phyloP scores from a whole-genome alignment of 2,113 vertebrate genomes.

The Pseudonaja textilis region DNA sequence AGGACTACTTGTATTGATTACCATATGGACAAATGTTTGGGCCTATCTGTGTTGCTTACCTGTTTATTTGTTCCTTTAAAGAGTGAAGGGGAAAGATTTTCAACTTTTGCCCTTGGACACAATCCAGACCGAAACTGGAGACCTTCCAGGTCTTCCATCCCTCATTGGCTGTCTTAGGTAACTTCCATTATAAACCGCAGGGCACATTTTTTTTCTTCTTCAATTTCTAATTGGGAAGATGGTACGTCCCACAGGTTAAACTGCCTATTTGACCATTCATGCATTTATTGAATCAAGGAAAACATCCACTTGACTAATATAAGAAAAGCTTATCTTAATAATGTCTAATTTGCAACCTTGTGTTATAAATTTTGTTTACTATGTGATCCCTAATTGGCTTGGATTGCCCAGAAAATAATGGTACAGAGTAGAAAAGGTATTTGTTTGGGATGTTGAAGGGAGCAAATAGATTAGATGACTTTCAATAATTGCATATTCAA shows the following conservation, averaged over 20 bases:
- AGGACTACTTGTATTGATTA: background rate
- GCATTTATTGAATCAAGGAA: background rate
- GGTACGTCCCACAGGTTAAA: background rate
- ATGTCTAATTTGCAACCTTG: background rate
- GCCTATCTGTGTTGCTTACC: background rate
- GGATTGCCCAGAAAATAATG: background rate
- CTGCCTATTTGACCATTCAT: background rate
- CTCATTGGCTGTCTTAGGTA: background rate
- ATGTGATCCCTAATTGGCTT: background rate
- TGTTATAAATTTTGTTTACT: background rate
- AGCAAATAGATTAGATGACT: background rate
- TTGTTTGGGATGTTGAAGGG: background rate
- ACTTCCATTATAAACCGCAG: background rate
- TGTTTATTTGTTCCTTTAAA: background rate
- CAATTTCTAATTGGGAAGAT: background rate
- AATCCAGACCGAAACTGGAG: background rate
- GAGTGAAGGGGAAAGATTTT: background rate
- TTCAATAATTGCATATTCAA: background rate
- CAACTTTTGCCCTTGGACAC: background rate
- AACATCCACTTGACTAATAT: background rate
- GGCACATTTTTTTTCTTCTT: background rate
- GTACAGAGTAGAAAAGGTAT: background rate
- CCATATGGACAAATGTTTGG: background rate
- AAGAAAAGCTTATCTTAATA: background rate
- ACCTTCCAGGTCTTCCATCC: background rate